Percentiles rank a stretch among this genome's conserved stretches.
phyloP scores from a whole-genome alignment of 64 coral and sea anemone species.

The Platygyra sinensis region DNA sequence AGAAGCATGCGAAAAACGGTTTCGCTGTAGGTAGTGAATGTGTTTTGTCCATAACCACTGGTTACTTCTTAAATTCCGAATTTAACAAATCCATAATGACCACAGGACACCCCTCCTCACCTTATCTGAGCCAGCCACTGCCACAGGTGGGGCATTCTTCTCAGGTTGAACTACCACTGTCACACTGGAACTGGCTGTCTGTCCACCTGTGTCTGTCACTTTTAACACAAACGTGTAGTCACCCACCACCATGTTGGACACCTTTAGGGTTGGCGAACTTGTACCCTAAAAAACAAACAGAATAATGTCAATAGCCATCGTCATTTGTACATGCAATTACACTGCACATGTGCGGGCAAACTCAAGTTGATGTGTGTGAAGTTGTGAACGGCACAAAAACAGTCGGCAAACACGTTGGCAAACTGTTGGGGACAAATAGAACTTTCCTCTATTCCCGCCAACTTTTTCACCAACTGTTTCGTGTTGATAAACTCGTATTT shows the following conservation, averaged over 20 bases:
- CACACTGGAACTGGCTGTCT: slow-evolving; percentile 79
- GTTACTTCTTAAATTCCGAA: too few species aligned
- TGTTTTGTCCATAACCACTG: too few species aligned
- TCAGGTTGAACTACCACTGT: slow-evolving; percentile 97
- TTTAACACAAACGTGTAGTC: slow-evolving; percentile 96
- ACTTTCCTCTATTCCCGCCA: too few species aligned
- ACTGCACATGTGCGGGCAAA: neutral
- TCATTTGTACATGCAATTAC: neutral
- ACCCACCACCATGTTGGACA: slow-evolving; percentile 97
- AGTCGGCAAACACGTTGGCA: too few species aligned
- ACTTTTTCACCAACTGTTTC: too few species aligned
- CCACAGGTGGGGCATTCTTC: slow-evolving; percentile 94
- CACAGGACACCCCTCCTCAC: slow-evolving; percentile 4
- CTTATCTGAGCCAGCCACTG: slow-evolving; percentile 97
- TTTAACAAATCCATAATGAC: neutral
- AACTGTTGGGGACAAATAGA: too few species aligned
- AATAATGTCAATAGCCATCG: too few species aligned
- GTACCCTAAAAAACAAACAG: slow-evolving; percentile 63
- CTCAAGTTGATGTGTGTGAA: too few species aligned
- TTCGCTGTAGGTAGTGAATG: too few species aligned
- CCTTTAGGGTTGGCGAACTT: slow-evolving; percentile 79
- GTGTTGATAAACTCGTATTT: too few species aligned
- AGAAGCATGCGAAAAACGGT: too few species aligned
- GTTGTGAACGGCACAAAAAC: too few species aligned
- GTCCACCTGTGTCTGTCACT: slow-evolving; percentile 93